Percentiles rank a stretch among this genome's conserved stretches.
Conservation (phyloP, 2,888 invertebrate species). For the Dilophus febrilis region DNA sequence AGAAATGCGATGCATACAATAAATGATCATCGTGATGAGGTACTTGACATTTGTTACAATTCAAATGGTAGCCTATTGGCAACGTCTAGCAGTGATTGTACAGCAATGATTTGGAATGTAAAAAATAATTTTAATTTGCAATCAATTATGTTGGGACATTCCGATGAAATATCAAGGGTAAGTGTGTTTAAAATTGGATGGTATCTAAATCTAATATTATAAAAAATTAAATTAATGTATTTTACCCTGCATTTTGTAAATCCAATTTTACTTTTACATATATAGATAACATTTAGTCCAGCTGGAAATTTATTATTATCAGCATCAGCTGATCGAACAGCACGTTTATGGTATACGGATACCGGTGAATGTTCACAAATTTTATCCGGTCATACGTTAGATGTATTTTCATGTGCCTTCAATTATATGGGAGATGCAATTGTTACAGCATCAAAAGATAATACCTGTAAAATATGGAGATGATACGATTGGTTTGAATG, state of each 20-base stretch:
- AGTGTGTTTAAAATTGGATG: too few relatives aligned
- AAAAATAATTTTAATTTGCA: slow-evolving; percentile 36
- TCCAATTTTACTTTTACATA: slow-evolving; percentile 3
- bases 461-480: slow-evolving; percentile 64
- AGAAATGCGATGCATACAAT: slow-evolving; percentile 39
- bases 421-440: slow-evolving; percentile 47
- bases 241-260: not conserved
- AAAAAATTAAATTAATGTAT: too few relatives aligned
- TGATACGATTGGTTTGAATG: slow-evolving; percentile 62
- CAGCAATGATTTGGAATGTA: slow-evolving; percentile 53
- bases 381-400: slow-evolving; percentile 56
- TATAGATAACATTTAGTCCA: slow-evolving; percentile 64
- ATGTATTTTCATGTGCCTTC: slow-evolving; percentile 68
- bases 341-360: slow-evolving; percentile 47
- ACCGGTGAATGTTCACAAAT: slow-evolving; percentile 54
- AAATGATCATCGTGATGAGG: slow-evolving; percentile 46
- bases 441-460: slow-evolving; percentile 68
- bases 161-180: slow-evolving; percentile 51
- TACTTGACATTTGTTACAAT: slow-evolving; percentile 61
- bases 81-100: slow-evolving; percentile 58
- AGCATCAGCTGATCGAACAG: slow-evolving; percentile 58
- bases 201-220: not conserved
- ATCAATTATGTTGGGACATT: slow-evolving; percentile 44
- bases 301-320: slow-evolving; percentile 55
- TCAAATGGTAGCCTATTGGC: slow-evolving; percentile 53